These are phyloP conservation scores for Aelia acuminata DNA, from an alignment of 2,888 invertebrate genomes.

Conservation along the genomic window DNA sequence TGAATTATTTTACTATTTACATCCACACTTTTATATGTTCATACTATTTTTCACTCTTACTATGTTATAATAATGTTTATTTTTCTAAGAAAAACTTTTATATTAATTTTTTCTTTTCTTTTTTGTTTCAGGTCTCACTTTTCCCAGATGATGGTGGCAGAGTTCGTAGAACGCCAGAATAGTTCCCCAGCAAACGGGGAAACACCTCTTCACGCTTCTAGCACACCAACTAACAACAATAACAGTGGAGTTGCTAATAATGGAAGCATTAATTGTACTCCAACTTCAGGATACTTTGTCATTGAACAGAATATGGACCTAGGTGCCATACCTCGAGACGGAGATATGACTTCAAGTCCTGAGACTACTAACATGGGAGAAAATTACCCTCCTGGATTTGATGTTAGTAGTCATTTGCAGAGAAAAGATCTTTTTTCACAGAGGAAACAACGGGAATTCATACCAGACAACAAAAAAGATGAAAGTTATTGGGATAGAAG, in stretches of 20 bases:
- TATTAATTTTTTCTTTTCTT: not conserved
- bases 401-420: constrained; percentile 71
- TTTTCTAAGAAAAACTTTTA: not conserved
- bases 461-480: constrained; percentile 96
- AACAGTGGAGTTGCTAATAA: constrained; percentile 63
- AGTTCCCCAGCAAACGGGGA: constrained; percentile 80
- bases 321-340: constrained; percentile 55
- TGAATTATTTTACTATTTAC: not conserved
- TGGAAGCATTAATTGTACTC: constrained; percentile 64
- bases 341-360: constrained; percentile 66
- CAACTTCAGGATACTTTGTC: constrained; percentile 58
- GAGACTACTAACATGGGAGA: constrained; percentile 68
- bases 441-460: constrained; percentile 95
- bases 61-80: not conserved
- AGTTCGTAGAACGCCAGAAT: constrained; percentile 83
- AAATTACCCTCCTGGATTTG: constrained; percentile 72
- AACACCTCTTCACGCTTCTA: constrained; percentile 74
- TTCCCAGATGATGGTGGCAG: constrained; percentile 86
- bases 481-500: constrained; percentile 98
- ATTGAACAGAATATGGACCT: constrained; percentile 59
- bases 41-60: no score
- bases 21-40: not conserved
- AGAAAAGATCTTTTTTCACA: constrained; percentile 90
- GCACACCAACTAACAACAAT: constrained; percentile 66
- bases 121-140: constrained; percentile 52